phyloP scores from a whole-genome alignment of 35 echinoderm and acorn worm species.

The Ophiothrix spiculata region DNA sequence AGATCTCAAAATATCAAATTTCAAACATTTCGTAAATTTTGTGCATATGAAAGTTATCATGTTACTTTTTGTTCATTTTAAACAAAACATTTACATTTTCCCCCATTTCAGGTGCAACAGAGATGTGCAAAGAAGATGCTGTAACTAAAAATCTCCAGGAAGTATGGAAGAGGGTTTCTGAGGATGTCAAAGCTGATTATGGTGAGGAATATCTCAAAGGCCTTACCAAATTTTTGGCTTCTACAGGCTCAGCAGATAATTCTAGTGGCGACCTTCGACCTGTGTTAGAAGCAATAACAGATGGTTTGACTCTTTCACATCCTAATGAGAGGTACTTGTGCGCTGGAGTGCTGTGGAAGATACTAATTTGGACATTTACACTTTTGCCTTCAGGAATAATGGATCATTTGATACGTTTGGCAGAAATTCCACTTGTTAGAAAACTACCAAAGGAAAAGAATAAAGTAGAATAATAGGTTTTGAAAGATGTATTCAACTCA shows the following conservation, averaged over 20 bases:
- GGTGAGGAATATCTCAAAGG: slow-evolving; percentile 51
- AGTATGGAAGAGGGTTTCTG: slow-evolving; percentile 30
- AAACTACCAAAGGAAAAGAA: not conserved
- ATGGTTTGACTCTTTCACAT: not conserved
- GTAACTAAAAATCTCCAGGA: not conserved
- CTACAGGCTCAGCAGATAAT: no score
- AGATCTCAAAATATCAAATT: no score
- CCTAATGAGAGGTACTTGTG: not conserved
- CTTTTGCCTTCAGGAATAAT: not conserved
- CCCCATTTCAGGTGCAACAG: slow-evolving; percentile 34
- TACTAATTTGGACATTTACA: not conserved
- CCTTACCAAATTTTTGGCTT: not conserved
- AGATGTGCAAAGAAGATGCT: slow-evolving; percentile 28
- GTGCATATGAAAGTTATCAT: not conserved
- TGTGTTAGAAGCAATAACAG: not conserved
- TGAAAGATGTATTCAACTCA: no score
- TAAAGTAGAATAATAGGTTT: not conserved
- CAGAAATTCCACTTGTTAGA: not conserved
- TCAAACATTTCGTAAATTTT: no score
- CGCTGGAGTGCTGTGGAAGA: not conserved
- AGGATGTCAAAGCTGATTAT: slow-evolving; percentile 42
- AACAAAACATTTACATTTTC: not conserved
- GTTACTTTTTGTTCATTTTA: not conserved
- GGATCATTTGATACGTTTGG: not conserved
- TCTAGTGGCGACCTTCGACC: no score